Evolutionary conservation across 2,113 vertebrate species (phyloP), one percentile per base, ranked within the genome.

Genomic region (Oplegnathus fasciatus): DNA sequence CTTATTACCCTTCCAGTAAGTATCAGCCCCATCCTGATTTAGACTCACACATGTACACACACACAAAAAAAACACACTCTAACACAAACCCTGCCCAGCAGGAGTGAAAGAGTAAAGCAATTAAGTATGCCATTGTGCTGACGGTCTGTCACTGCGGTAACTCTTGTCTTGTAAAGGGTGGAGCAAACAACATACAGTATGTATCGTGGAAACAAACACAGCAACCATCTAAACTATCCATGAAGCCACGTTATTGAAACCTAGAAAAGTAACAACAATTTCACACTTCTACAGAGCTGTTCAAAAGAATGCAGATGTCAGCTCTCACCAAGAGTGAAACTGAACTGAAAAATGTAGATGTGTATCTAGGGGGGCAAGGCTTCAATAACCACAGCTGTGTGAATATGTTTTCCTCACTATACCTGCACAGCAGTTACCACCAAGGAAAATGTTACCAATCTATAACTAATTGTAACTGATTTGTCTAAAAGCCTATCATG

Each of bases 331-430:
- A 42, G 18, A 75, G 37, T n/a, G 42, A 50, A 50, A 32, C 57
- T 48, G 20, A 48, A 62, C 37, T 32, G 37, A 52, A 50, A 62
- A 46, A 64, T 28, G 54, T n/a, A 58, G 34, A 40, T 60, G 24
- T 42, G 32, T 9, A 42, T 11, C n/a, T n/a, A n/a, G 34, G 3
- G 11, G 11, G 46, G 40, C 18, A 60, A 37, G 24, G 42, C 6
- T 72, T 57, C 34, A 55, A 40, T 52, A 76, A n/a, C 28, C 50
- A 55, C 75, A 55, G 48, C 32, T 54, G 68, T 26, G 40, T 50
- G 26, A 14, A 62, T 64, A 4, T 58, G 40, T 22, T 26, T 71
- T 40, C 37, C 10, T 26, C 6, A 32, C 50, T 37, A 11, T 18
- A 14, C 2, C 48, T 79, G 24, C 32, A 28, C 46, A 78, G 14